A percentile compares a stretch with the other conserved stretches of the same genome.
These are phyloP conservation scores for Odontomyia ornata DNA, from an alignment of 2,888 invertebrate species.

Conservation along the genomic window DNA sequence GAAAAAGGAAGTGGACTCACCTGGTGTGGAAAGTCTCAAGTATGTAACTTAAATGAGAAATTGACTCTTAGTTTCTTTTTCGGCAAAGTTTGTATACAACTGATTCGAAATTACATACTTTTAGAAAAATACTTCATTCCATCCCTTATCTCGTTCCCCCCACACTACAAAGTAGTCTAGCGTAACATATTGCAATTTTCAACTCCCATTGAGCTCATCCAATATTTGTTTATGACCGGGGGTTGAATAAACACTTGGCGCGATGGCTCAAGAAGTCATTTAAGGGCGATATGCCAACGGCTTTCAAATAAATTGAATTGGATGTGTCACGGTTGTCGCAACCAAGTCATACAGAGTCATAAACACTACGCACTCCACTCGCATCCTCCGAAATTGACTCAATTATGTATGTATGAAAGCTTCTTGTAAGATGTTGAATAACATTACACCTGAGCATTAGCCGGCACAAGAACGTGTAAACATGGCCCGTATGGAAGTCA, in stretches of 20 bases:
- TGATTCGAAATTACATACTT: constrained; percentile 12
- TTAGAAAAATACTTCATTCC: constrained; percentile 3
- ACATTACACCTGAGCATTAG: constrained; percentile 25
- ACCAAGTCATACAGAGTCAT: not conserved
- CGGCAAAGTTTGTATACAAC: not conserved
- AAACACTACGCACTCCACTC: not conserved
- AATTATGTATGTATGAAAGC: constrained; percentile 33
- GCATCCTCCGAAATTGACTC: constrained; percentile 28
- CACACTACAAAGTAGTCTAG: not conserved
- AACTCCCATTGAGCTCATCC: constrained; percentile 34
- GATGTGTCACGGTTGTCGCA: constrained; percentile 39
- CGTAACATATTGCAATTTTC: not conserved
- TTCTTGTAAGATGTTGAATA: not conserved
- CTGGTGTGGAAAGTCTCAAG: too few relatives aligned
- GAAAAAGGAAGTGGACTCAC: too few relatives aligned
- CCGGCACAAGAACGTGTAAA: not conserved
- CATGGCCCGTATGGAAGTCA: constrained; percentile 24
- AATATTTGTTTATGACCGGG: constrained; percentile 49
- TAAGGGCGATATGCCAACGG: constrained; percentile 38
- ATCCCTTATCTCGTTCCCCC: not conserved
- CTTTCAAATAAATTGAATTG: constrained; percentile 47
- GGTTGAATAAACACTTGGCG: constrained; percentile 47
- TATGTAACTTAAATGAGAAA: too few relatives aligned
- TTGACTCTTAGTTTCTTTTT: not conserved
- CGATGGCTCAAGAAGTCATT: constrained; percentile 45